Base-by-base conservation (phyloP, 2,797 vertebrate genomes). In the Eulemur rubriventer region DNA sequence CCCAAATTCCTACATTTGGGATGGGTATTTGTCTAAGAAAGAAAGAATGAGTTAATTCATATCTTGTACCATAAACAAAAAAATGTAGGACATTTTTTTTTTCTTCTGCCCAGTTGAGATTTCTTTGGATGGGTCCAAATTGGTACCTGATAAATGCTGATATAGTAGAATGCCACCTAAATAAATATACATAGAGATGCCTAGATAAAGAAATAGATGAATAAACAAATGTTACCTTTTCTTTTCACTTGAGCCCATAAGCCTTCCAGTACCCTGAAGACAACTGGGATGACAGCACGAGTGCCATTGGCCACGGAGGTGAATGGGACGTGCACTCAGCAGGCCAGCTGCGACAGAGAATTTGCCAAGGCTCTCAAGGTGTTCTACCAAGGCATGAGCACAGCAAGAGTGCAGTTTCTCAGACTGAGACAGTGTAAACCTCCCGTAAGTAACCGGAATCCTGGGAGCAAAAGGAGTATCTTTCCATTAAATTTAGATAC, bases 341-440 rank as follows among this genome's bases (percentile, higher is more conserved):
- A 98, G 88, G 98, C 98, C 75, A 99, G 99, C 98, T 99, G 98
- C 0, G 99, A 99, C 86, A 98, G 98, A 35, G 99, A 99, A 84
- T 99, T 99, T 80, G 99, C 99, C 72, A 99, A 98, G 33, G 99
- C 99, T 17, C 99, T 99, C 3, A 99, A 99, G 96, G 98, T 98
- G 91, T 99, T 99, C 98, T 99, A 99, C 96, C 99, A 99, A 98
- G 99, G 98, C 88, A 99, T 99, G 99, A 99, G 98, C 2, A 96
- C 97, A 6, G 99, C 99, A 24, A 98, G 98, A 94, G 99, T 96
- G 75, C 99, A 99, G 94, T 98, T 99, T 76, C 99, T 99, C 97
- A 98, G 98, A 16, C 97, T 99, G 94, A 98, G 98, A 97, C 98
- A 98, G 95, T 98, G 98, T 93, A 98, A 97, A 95, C 99, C 99